These are phyloP conservation scores for Apodemia zela DNA, from an alignment of 2,888 invertebrate genomes.

Conservation along the genomic window DNA sequence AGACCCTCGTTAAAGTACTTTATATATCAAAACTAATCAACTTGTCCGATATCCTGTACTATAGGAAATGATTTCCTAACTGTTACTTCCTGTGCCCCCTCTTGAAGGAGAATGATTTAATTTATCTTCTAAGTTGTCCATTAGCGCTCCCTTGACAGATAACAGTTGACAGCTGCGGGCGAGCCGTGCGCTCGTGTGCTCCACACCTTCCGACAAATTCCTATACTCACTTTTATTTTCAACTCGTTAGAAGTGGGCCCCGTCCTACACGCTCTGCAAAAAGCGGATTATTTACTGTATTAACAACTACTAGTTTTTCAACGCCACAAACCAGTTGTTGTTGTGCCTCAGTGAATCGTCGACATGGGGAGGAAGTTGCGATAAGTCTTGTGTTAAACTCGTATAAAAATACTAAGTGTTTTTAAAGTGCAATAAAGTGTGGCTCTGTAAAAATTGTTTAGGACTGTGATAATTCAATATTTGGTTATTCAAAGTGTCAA, in stretches of 20 bases:
- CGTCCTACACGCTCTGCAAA: slow-evolving; percentile 16
- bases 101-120: slow-evolving; percentile 62
- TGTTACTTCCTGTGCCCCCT: slow-evolving; percentile 66
- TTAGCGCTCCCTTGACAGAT: slow-evolving; percentile 67
- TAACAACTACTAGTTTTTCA: slow-evolving; percentile 29
- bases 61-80: slow-evolving; percentile 41
- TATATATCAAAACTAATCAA: neutral
- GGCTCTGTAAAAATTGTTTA: neutral
- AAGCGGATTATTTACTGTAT: slow-evolving; percentile 24
- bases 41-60: neutral
- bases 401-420: slow-evolving; percentile 30
- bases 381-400: slow-evolving; percentile 37
- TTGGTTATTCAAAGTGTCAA: neutral
- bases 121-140: slow-evolving; percentile 69
- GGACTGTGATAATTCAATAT: neutral
- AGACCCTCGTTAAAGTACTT: neutral
- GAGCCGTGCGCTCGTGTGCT: slow-evolving; percentile 44
- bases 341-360: slow-evolving; percentile 50
- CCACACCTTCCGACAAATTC: slow-evolving; percentile 23
- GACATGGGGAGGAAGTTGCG: slow-evolving; percentile 49
- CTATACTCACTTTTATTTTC: slow-evolving; percentile 24
- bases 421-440: slow-evolving; percentile 14
- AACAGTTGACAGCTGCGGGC: slow-evolving; percentile 56
- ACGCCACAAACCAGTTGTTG: slow-evolving; percentile 25
- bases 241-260: slow-evolving; percentile 18